Evolutionary conservation across 2,888 invertebrate species (phyloP).

Genomic region (Tanaodytes sp.): DNA sequence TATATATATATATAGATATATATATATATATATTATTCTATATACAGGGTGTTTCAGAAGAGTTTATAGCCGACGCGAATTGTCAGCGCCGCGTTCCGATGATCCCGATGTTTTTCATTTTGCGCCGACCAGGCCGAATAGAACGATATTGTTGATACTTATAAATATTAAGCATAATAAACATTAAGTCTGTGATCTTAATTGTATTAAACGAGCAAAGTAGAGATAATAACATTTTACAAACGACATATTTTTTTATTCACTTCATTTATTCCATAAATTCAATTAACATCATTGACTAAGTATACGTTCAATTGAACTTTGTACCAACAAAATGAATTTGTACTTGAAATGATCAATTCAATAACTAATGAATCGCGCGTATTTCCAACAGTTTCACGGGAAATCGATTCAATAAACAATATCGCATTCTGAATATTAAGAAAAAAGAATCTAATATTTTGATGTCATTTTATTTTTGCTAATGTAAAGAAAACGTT

Average conservation of each 20-base stretch:
- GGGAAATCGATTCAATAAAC: too few relatives aligned
- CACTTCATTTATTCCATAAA: too few relatives aligned
- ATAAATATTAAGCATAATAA: constrained; percentile 32
- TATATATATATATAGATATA: constrained; percentile 58
- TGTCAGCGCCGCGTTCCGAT: constrained; percentile 58
- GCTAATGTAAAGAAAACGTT: too few relatives aligned
- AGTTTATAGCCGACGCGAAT: constrained; percentile 67
- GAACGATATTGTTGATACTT: constrained; percentile 32
- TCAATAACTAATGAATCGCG: too few relatives aligned
- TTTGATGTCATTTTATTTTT: neutral
- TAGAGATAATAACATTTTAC: too few relatives aligned
- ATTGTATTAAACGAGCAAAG: constrained; percentile 29
- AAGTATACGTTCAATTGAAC: too few relatives aligned
- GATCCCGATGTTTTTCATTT: constrained; percentile 1
- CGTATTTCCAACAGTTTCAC: too few relatives aligned
- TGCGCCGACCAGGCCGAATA: constrained; percentile 27
- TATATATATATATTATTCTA: constrained; percentile 54
- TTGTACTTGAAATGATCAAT: too few relatives aligned
- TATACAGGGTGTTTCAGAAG: constrained; percentile 71
- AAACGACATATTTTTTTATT: too few relatives aligned
- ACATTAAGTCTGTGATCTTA: constrained; percentile 43
- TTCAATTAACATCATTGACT: too few relatives aligned
- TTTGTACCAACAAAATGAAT: too few relatives aligned
- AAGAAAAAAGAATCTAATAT: neutral
- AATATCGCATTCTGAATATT: too few relatives aligned